Base-by-base conservation (phyloP, 2,113 vertebrate genomes). In the Catharus bicknelli region DNA sequence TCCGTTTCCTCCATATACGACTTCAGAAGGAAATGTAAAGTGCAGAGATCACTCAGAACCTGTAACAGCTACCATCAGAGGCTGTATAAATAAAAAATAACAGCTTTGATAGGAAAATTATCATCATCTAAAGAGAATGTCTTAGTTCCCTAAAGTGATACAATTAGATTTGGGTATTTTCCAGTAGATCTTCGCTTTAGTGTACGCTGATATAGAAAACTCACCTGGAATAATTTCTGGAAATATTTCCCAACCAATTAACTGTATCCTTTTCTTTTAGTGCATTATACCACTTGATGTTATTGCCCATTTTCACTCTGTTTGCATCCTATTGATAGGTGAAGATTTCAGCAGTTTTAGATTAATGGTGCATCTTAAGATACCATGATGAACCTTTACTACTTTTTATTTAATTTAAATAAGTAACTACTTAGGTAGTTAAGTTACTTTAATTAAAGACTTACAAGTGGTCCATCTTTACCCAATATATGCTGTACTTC, bases 81-180 rank as follows among this genome's bases (percentile, higher is more conserved):
- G 50, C 40, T 62, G 77, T 91, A 93, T 90, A 97, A 97, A 97
- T 96, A 42, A 97, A 97, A 96, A 91, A 70, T 88, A 96, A 93
- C 57, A 90, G 57, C 80, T 96, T 96, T 30, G 68, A 76, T 36
- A 95, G 40, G 79, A 96, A 93, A 96, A 79, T 55, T 34, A 91
- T 95, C 84, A 95, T 76, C 78, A 87, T 91, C 85, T 82, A 86
- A 76, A 95, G 53, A 95, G 45, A 96, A 88, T 88, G 51, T 50
- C 51, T 95, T 95, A 93, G 70, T 95, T 90, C 43, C 53, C 59
- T 83, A 79, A 87, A 50, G 54, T 77, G 96, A 63, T 34, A 69
- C 27, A 75, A 25, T 87, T 90, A 96, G 29, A 93, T 95, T 95
- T 96, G 94, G 68, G 77, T 86, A 87, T 53, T 95, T 94, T 93